Base-by-base conservation (phyloP, 2,888 invertebrate species). In the Coenonympha glycerion region DNA sequence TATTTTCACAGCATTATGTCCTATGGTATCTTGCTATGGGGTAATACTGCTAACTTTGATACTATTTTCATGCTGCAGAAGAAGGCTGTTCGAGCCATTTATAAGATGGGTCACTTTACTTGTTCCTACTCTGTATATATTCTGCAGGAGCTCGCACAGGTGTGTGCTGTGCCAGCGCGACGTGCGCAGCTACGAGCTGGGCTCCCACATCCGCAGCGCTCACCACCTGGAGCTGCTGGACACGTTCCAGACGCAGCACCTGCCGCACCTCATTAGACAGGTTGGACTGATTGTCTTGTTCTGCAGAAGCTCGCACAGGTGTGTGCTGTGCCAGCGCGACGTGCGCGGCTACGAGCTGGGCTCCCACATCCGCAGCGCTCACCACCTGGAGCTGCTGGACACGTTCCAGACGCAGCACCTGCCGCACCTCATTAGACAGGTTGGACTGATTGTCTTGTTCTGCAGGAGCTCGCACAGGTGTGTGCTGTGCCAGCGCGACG, bases 341-440 rank as follows among this genome's bases (percentile, higher is more conserved):
- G 34, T 64, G 8, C 49, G 52, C 1, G 28, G 3, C 0, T 49
- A 44, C 2, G 64, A 60, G 4, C 18, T 61, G 0, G 28, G 39
- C 0, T 4, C 3, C 0, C 66, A 66, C 31, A 42, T 59, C 0
- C 13, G 19, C 2, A 47, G 49, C 4, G 40, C 34, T 0, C 19
- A 36, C 8, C 66, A 65, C 39, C n/a, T 11, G 0, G 22, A 31
- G 6, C 9, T 28, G 0, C 39, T 63, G 30, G 52, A 58, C 3
- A 28, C 45, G 0, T 58, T 61, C 13, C 49, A 57, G 8, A 52
- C 31, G 8, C 41, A 60, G 16, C 57, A 57, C 36, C 41, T 47
- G 1, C 61, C 65, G 0, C 55, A 59, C 3, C 49, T 64, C 1
- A 52, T 66, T 2, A 51, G 65, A 42, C 61, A 59, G 61, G 66